Evolutionary conservation across 2,113 vertebrate genomes (phyloP).

Genomic region (Albula glossodonta): DNA sequence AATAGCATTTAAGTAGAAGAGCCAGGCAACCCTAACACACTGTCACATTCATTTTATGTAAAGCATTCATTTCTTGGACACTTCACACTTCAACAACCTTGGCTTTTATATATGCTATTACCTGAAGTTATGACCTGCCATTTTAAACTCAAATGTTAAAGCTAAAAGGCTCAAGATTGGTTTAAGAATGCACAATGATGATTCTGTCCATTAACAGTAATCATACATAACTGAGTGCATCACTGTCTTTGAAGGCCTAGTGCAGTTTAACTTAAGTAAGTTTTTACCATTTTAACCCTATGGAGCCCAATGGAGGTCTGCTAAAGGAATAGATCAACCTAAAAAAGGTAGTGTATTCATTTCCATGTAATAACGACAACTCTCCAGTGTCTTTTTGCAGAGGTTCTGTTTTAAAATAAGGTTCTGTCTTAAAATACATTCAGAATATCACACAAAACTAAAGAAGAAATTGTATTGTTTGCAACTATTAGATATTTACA

Average conservation of each 20-base stretch:
- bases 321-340: too few species aligned
- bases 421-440: too few species aligned
- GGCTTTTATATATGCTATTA: too few species aligned
- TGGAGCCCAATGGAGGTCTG: neutral
- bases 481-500: too few species aligned
- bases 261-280: neutral
- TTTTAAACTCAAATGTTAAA: too few species aligned
- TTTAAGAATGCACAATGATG: neutral
- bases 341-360: too few species aligned
- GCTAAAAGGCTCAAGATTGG: neutral
- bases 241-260: neutral
- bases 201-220: neutral
- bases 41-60: neutral
- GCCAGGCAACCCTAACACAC: neutral
- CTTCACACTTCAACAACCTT: neutral
- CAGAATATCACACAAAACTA: too few species aligned
- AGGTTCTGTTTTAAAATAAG: too few species aligned
- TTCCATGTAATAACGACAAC: too few species aligned
- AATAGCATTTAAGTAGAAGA: neutral
- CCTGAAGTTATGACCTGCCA: too few species aligned
- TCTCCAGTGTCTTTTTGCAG: too few species aligned
- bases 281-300: neutral
- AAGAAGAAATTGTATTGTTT: too few species aligned
- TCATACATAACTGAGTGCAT: neutral
- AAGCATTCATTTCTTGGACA: neutral